Conservation (phyloP, 1,140 invertebrate genomes). For the Zaprionus lachaisei region DNA sequence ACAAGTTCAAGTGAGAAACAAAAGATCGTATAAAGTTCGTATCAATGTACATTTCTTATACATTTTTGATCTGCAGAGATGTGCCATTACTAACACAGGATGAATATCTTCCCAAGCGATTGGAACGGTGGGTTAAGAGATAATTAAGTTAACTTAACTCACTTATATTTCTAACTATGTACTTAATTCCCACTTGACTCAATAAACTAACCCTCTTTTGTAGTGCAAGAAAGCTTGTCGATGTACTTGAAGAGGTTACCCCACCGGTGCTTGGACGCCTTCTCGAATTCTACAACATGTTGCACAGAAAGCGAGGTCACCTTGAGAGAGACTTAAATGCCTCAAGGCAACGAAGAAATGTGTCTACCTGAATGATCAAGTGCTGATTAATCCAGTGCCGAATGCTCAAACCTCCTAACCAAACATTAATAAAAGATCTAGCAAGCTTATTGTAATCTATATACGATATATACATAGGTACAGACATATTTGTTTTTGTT, state of each 20-base stretch:
- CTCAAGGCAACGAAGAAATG: neutral
- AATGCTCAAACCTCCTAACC: neutral
- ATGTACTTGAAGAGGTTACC: neutral
- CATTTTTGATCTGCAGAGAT: neutral
- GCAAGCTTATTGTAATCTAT: no score
- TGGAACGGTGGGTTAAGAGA: constrained; percentile 12
- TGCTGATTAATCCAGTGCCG: no score
- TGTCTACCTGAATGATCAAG: no score
- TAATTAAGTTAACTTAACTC: neutral
- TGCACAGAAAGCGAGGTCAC: neutral
- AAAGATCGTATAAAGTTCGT: neutral
- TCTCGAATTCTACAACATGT: neutral
- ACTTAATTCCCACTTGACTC: neutral
- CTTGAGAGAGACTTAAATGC: neutral
- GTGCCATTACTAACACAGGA: neutral
- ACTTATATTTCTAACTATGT: neutral
- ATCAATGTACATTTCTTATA: neutral
- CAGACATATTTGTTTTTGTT: no score
- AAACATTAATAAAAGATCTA: no score
- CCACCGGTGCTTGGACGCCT: neutral
- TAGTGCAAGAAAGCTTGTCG: neutral
- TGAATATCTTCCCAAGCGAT: constrained; percentile 14
- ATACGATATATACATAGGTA: no score
- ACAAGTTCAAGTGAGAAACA: neutral
- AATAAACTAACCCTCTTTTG: neutral